Evolutionary conservation across 2,888 invertebrate genomes (phyloP).

Genomic region (Tachina grossa): DNA sequence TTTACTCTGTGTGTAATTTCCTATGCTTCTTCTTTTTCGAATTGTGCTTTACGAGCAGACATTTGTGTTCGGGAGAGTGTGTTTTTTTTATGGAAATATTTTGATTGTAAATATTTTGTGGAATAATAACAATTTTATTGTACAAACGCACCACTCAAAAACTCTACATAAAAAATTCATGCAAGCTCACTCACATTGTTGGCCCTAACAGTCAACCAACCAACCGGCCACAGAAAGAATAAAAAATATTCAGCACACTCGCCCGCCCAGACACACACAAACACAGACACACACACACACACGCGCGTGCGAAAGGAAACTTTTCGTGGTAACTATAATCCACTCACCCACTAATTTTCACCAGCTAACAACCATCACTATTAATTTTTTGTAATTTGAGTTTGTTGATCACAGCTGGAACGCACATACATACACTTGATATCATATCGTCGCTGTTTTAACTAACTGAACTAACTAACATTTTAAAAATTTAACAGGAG

Average conservation of each 20-base stretch:
- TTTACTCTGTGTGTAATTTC: slow-evolving; percentile 10
- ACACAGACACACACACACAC: not conserved
- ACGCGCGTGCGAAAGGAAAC: slow-evolving; percentile 4
- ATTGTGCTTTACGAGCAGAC: slow-evolving; percentile 2
- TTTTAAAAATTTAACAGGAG: too few relatives aligned
- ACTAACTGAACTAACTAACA: too few relatives aligned
- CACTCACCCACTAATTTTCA: slow-evolving; percentile 1
- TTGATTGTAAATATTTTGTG: slow-evolving; percentile 46
- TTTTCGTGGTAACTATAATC: slow-evolving; percentile 10
- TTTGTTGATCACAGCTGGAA: slow-evolving; percentile 57
- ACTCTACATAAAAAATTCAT: slow-evolving; percentile 44
- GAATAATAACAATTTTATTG: slow-evolving; percentile 60
- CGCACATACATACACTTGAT: slow-evolving; percentile 39
- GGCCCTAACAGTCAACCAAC: slow-evolving; percentile 41
- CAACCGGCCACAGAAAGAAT: slow-evolving; percentile 52
- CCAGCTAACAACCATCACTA: not conserved
- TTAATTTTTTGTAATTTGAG: not conserved
- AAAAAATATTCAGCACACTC: not conserved
- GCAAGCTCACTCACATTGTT: slow-evolving; percentile 38
- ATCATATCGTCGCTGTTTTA: too few relatives aligned
- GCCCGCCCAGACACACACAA: not conserved
- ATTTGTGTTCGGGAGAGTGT: slow-evolving; percentile 19
- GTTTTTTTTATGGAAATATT: not conserved
- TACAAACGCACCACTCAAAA: slow-evolving; percentile 65
- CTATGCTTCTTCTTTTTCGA: slow-evolving; percentile 16